Base-by-base conservation (phyloP, 2,797 vertebrate species). In the Muscicapa striata region DNA sequence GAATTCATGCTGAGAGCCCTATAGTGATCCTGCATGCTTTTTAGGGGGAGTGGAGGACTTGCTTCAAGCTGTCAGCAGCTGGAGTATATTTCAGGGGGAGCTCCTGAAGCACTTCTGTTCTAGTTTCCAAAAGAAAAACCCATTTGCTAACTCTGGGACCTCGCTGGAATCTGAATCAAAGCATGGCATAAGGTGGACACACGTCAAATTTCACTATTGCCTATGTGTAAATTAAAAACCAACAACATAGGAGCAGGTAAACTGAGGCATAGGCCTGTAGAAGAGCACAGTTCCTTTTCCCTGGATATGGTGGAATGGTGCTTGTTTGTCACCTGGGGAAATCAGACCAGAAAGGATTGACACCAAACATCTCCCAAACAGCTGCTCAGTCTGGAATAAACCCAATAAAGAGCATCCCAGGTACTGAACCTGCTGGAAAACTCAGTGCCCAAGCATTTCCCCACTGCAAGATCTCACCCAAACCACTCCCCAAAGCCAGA, bases 1-100 rank as follows among this genome's bases (percentile, higher is more conserved):
- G n/a, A 30, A 8, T 0, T 70, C 34, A 26, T 38, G 30, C 52
- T 61, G 34, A 70, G 30, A 23, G 41, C 62, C 10, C 57, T 51
- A 1, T 8, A 26, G 5, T 46, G 49, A 61, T 67, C 64, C 48
- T 67, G 4, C 27, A 8, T 30, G 23, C 1, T 40, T 92, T 88
- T 74, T 18, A 46, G 17, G 61, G 26, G 12, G 15, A 63, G 10
- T 5, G 26, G 32, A 59, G 34, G 24, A 29, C 27, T 57, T 70
- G 34, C 23, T 82, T 77, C 34, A 40, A 84, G 77, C 6, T 90
- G n/a, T 29, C 54, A 89, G 74, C 48, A 87, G 54, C 72, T 72
- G 64, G 38, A 84, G 7, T 16, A 3, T 1, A 13, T 58, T 27
- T 36, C 36, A 36, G 48, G 63, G 27, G 15, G 26, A 79, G 20